Base-by-base conservation (phyloP, 1,140 invertebrate species). In the Aphaenogaster floridana region DNA sequence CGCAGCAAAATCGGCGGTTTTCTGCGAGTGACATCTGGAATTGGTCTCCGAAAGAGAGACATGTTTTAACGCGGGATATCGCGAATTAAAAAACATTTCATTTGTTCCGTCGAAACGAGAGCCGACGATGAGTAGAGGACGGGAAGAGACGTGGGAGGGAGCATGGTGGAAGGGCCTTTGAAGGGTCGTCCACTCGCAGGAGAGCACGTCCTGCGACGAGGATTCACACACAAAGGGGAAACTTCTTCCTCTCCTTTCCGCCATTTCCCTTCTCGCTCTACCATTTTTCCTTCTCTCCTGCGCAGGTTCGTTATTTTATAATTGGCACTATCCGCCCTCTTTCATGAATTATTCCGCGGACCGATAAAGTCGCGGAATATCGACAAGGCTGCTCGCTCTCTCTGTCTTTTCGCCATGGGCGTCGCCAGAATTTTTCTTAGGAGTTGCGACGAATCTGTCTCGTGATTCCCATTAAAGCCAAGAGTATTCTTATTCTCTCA, bases 311-410 rank as follows among this genome's bases (percentile, higher is more conserved):
- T 94, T 94, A 94, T 93, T 94, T 93, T 93, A 94, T 94, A 94
- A 94, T 93, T 94, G 93, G 93, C 93, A 93, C 92, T 92, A 93
- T 94, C 92, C 90, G 89, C 85, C 88, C 90, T 77, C 89, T 93
- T 93, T 94, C 93, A 93, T 93, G 93, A 94, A 94, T 94, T 94
- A 94, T 94, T 94, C 90, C 90, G 88, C 84, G 77, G 50, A 59
- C 87, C 92, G 90, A 91, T 93, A 91, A 92, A 90, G 92, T 90
- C 77, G 83, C 84, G 84, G 90, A 92, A 91, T 93, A 93, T 94
- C 91, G 90, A 93, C 91, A 87, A 84, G 69, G n/a, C 13, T 17
- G 54, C 39, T 50, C 86, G 28, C 17, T 48, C 52, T 64, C 71
- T 88, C 74, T 83, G 48, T 86, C 34, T 68, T 69, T 36, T 48